These are phyloP conservation scores for Drosophila pseudoananassae DNA, from an alignment of 1,140 invertebrate genomes.

Conservation along the genomic window DNA sequence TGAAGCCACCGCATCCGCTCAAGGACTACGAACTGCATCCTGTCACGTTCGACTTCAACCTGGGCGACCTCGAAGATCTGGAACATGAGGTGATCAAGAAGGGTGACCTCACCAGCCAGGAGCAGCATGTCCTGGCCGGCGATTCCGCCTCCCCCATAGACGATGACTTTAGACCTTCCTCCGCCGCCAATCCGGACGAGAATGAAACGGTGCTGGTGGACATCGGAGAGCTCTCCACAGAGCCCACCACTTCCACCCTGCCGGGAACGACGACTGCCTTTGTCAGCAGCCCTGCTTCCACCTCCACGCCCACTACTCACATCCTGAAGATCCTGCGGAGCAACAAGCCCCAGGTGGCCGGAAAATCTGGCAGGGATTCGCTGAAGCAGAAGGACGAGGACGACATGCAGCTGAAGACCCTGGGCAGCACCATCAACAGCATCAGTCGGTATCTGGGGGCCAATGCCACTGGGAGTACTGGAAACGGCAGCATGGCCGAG, in stretches of 20 bases:
- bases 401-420: conserved; percentile 64
- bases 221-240: conserved; percentile 48
- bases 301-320: conserved; percentile 58
- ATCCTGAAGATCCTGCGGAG: conserved; percentile 73
- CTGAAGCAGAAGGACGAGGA: conserved; percentile 63
- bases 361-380: conserved; percentile 68
- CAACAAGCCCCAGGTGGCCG: conserved; percentile 57
- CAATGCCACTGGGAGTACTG: conserved; percentile 24
- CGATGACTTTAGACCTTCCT: conserved; percentile 49
- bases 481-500: conserved; percentile 56
- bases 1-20: conserved; percentile 59
- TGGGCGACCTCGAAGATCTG: conserved; percentile 78
- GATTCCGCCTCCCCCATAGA: conserved; percentile 17
- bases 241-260: conserved; percentile 35
- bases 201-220: conserved; percentile 63
- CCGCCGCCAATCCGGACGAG: conserved; percentile 44
- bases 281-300: conserved; percentile 6
- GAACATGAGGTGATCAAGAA: conserved; percentile 76
- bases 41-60: conserved; percentile 79
- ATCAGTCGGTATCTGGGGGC: conserved; percentile 60
- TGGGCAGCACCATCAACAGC: conserved; percentile 73
- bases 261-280: conserved; percentile 14
- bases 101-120: conserved; percentile 62
- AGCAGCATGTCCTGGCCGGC: conserved; percentile 48
- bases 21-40: conserved; percentile 78